Percentiles rank a stretch among this genome's conserved stretches.
These are phyloP conservation scores for Delphinapterus leucas DNA, from an alignment of 2,113 vertebrate genomes.

Conservation along the genomic window DNA sequence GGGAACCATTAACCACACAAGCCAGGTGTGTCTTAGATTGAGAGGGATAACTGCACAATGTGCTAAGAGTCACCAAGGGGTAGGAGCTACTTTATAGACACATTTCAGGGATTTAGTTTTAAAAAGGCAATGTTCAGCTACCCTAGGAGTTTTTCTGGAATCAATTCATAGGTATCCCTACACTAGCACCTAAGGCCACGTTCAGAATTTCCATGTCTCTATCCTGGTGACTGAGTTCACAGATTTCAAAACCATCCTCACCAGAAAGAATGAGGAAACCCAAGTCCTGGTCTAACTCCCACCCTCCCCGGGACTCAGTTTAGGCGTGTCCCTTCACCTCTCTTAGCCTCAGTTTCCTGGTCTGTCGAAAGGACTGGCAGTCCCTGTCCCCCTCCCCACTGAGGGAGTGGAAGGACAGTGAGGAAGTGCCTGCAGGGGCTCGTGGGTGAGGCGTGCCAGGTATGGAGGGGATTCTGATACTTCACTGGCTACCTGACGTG, in stretches of 20 bases:
- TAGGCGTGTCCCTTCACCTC: not conserved
- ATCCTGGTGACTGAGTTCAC: not conserved
- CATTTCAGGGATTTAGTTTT: not conserved
- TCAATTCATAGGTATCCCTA: not conserved
- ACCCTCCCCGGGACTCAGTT: not conserved
- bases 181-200: not conserved
- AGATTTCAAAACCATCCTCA: not conserved
- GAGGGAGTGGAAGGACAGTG: not conserved
- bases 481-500: not conserved
- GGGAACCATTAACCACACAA: not conserved
- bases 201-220: not conserved
- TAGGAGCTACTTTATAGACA: not conserved
- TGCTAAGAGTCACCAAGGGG: not conserved
- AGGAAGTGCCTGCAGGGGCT: not conserved
- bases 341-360: not conserved
- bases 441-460: rapidly evolving
- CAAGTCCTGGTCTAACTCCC: not conserved
- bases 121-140: not conserved
- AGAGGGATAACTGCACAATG: not conserved
- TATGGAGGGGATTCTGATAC: not conserved
- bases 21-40: not conserved
- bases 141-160: not conserved
- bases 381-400: not conserved
- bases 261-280: not conserved
- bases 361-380: not conserved